Percentiles rank a stretch among this genome's conserved stretches.
Conservation (phyloP, 2,113 vertebrate species). For the Synodontis membranacea region DNA sequence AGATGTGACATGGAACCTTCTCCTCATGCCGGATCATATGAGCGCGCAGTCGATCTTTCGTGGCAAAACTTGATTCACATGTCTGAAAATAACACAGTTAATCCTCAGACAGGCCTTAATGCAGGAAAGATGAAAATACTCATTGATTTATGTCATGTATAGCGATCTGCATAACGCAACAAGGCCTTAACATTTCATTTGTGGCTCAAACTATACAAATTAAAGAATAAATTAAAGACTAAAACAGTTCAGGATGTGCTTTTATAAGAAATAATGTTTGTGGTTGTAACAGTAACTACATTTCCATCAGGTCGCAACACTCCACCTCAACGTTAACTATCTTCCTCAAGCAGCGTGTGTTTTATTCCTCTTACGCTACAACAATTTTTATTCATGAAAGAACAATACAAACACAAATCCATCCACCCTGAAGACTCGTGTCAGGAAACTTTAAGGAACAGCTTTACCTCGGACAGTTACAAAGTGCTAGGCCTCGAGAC, state of each 20-base stretch:
- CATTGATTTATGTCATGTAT: not conserved
- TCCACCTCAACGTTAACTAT: not conserved
- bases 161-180: not conserved
- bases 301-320: not conserved
- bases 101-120: not conserved
- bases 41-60: constrained; percentile 86
- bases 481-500: not conserved
- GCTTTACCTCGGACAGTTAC: not conserved
- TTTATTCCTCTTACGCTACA: not conserved
- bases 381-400: not conserved
- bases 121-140: not conserved
- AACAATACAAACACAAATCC: not conserved
- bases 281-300: not conserved
- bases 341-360: not conserved
- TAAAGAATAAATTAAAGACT: not conserved
- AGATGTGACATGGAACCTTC: constrained; percentile 91
- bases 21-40: constrained; percentile 92
- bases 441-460: not conserved
- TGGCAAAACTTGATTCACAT: constrained; percentile 89
- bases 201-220: not conserved
- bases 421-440: no score
- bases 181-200: not conserved
- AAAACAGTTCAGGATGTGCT: not conserved
- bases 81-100: constrained; percentile 68
- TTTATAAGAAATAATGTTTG: not conserved